phyloP scores from a whole-genome alignment of 2,797 vertebrate genomes.

The Ataeniobius toweri region DNA sequence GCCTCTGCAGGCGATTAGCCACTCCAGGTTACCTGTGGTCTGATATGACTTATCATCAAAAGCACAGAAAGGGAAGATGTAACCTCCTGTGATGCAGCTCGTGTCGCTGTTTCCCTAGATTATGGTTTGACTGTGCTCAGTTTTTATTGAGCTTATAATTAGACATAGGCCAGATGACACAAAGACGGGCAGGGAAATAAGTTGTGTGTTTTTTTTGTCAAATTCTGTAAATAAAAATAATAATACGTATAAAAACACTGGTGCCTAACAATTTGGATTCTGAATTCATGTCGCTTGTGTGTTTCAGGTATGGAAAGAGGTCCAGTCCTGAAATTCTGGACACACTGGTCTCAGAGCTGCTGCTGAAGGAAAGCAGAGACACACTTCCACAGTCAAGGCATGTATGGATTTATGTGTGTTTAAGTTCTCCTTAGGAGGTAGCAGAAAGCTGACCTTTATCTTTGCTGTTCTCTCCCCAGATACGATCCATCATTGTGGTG shows the following conservation, averaged over 20 bases:
- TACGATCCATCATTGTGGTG: conserved; percentile 94
- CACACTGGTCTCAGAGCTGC: conserved; percentile 90
- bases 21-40: conserved; percentile 11
- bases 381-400: conserved; percentile 91
- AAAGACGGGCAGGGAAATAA: conserved; percentile 13
- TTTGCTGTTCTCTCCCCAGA: conserved; percentile 75
- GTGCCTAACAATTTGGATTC: neutral
- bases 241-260: neutral
- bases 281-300: conserved; percentile 6
- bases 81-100: conserved; percentile 40
- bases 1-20: conserved; percentile 32
- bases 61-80: conserved; percentile 49
- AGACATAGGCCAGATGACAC: conserved; percentile 8
- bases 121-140: conserved; percentile 4
- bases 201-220: neutral
- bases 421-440: neutral
- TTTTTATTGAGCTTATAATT: conserved; percentile 27
- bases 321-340: conserved; percentile 92
- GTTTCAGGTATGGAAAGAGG: conserved; percentile 92
- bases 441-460: conserved; percentile 18
- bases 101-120: conserved; percentile 32
- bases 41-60: conserved; percentile 59
- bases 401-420: neutral
- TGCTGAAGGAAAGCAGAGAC: conserved; percentile 92
- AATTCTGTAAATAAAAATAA: neutral